phyloP scores from a whole-genome alignment of 2,888 invertebrate species.

The Drosophila nr. medialis region DNA sequence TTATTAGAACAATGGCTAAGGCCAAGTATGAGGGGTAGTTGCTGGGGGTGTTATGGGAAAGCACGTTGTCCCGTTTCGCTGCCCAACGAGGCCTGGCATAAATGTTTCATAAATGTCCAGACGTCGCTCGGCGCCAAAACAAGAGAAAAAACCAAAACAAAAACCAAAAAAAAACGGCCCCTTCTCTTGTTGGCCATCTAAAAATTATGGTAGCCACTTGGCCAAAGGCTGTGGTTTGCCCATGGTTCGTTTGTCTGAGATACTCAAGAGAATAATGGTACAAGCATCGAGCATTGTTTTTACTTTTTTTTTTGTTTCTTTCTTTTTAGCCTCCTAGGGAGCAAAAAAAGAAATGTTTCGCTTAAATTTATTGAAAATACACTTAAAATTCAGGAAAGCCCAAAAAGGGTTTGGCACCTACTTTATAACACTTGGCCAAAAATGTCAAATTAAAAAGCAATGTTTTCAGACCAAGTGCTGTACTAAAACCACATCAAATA shows the following conservation, averaged over 20 bases:
- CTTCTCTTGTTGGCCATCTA: constrained; percentile 30
- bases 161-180: background rate
- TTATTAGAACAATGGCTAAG: constrained; percentile 57
- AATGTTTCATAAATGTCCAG: constrained; percentile 74
- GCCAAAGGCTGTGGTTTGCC: constrained; percentile 26
- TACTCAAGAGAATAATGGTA: background rate
- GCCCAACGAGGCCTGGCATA: constrained; percentile 64
- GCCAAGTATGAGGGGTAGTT: background rate
- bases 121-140: constrained; percentile 18
- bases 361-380: constrained; percentile 12
- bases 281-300: background rate
- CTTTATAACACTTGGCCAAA: background rate
- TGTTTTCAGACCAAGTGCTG: background rate
- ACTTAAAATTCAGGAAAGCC: background rate
- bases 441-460: constrained; percentile 2
- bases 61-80: constrained; percentile 4
- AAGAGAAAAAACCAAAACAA: background rate
- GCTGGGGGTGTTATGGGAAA: background rate
- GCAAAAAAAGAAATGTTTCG: constrained; percentile 8
- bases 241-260: constrained; percentile 3
- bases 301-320: background rate
- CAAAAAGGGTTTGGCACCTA: constrained; percentile 4
- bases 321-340: background rate
- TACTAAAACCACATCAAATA: background rate
- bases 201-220: constrained; percentile 60